Conservation (phyloP, 2,888 invertebrate genomes). For the Platynereis dumerilii region DNA sequence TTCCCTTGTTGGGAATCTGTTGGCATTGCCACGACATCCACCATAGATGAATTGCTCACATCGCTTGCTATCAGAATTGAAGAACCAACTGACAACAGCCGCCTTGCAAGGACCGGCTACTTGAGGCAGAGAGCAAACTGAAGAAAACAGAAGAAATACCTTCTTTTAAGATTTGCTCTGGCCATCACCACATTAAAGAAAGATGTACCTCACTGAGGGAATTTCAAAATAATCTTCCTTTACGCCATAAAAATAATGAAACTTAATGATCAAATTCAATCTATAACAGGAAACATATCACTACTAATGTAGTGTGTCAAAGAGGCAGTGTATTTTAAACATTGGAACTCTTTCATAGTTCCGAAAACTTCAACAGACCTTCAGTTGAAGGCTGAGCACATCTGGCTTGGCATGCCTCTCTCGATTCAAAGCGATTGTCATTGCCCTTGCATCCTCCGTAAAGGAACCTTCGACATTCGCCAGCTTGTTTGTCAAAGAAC, state of each 20-base stretch:
- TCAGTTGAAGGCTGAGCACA: slow-evolving; percentile 23
- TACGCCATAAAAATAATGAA: too few species aligned
- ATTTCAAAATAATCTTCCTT: too few species aligned
- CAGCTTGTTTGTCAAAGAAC: slow-evolving; percentile 36
- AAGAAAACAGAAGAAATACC: background rate
- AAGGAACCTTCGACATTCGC: slow-evolving; percentile 33
- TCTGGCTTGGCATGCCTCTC: slow-evolving; percentile 33
- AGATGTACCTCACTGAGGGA: too few species aligned
- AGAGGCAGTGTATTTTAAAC: too few species aligned
- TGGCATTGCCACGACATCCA: slow-evolving; percentile 31
- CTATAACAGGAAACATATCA: too few species aligned
- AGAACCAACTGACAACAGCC: slow-evolving; percentile 36
- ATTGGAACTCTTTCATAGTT: too few species aligned
- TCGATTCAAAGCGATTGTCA: slow-evolving; percentile 36
- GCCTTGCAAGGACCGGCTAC: slow-evolving; percentile 32
- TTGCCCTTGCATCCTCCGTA: slow-evolving; percentile 37
- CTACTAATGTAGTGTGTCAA: too few species aligned
- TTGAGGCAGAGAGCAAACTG: slow-evolving; percentile 30
- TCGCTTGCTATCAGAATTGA: slow-evolving; percentile 25
- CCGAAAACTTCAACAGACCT: slow-evolving; percentile 7
- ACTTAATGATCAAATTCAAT: too few species aligned
- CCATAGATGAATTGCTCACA: slow-evolving; percentile 37
- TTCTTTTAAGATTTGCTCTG: background rate
- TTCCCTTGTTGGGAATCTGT: slow-evolving; percentile 18
- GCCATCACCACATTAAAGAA: too few species aligned